Evolutionary conservation across 2,888 invertebrate genomes (phyloP).

Genomic region (Darwinula stevensoni): DNA sequence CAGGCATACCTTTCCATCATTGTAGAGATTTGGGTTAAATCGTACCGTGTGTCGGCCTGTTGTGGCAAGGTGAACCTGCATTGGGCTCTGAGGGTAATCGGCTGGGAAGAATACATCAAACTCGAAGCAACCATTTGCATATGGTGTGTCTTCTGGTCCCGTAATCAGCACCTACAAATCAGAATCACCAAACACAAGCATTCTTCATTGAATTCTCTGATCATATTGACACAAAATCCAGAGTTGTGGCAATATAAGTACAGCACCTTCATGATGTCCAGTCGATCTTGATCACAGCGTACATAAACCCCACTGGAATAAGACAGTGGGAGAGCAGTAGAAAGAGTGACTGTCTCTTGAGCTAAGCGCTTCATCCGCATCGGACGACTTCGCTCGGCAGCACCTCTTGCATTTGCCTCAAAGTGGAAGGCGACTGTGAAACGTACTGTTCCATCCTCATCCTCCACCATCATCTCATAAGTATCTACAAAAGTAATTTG

Average conservation of each 20-base stretch:
- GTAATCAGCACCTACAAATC: constrained; percentile 46
- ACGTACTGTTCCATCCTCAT: constrained; percentile 31
- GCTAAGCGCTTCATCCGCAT: constrained; percentile 66
- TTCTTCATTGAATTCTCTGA: constrained; percentile 1
- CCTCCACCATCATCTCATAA: too few species aligned
- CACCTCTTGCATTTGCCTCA: constrained; percentile 53
- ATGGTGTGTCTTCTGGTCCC: constrained; percentile 67
- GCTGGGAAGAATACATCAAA: constrained; percentile 67
- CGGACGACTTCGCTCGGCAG: constrained; percentile 58
- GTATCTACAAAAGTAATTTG: too few species aligned
- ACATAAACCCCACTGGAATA: constrained; percentile 85
- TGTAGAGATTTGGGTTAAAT: constrained; percentile 76
- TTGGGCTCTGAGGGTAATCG: constrained; percentile 38
- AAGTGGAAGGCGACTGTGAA: constrained; percentile 71
- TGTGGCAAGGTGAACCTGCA: constrained; percentile 68
- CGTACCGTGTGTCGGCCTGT: constrained; percentile 62
- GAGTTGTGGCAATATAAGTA: too few species aligned
- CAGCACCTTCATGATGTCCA: constrained; percentile 92
- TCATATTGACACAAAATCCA: too few species aligned
- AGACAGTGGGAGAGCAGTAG: constrained; percentile 66
- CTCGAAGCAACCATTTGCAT: constrained; percentile 69
- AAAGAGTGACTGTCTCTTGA: constrained; percentile 76
- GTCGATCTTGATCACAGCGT: constrained; percentile 66
- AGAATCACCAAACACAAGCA: not conserved
- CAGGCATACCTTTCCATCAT: constrained; percentile 81